These are phyloP conservation scores for Drymodes brunneopygia DNA, from an alignment of 2,113 vertebrate genomes.

Conservation along the genomic window DNA sequence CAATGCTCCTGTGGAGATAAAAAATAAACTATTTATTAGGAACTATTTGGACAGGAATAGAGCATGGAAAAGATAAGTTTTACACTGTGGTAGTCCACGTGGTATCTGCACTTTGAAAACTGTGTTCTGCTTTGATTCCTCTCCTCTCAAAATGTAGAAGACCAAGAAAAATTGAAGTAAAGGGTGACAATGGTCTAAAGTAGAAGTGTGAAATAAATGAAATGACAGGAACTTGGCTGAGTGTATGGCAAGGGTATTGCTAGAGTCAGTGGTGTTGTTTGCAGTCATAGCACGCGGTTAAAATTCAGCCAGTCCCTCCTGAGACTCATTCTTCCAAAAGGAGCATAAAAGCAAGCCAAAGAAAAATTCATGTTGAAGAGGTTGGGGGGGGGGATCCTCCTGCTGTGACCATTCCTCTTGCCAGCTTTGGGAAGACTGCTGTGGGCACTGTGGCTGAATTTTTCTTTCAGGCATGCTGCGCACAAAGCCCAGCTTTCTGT, in stretches of 20 bases:
- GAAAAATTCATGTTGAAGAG: not conserved
- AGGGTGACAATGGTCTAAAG: not conserved
- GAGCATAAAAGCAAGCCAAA: not conserved
- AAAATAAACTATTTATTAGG: not conserved
- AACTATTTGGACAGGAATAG: not conserved
- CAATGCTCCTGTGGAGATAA: accelerated
- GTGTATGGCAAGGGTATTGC: not conserved
- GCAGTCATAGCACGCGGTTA: not conserved
- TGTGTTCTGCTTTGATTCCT: not conserved
- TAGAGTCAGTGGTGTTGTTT: not conserved
- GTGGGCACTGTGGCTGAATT: not conserved
- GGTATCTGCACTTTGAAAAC: not conserved
- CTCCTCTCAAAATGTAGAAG: not conserved
- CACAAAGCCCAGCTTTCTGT: not conserved
- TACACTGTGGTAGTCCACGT: not conserved
- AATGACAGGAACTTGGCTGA: not conserved
- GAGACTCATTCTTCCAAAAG: not conserved
- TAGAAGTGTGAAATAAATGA: not conserved
- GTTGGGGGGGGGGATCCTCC: not conserved
- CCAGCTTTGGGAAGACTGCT: not conserved
- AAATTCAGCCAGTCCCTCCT: not conserved
- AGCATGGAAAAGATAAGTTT: not conserved
- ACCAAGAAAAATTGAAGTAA: not conserved
- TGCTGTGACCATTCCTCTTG: not conserved
- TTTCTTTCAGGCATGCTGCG: not conserved